Conservation (phyloP, 2,113 vertebrate species). For the Siniperca knerii region DNA sequence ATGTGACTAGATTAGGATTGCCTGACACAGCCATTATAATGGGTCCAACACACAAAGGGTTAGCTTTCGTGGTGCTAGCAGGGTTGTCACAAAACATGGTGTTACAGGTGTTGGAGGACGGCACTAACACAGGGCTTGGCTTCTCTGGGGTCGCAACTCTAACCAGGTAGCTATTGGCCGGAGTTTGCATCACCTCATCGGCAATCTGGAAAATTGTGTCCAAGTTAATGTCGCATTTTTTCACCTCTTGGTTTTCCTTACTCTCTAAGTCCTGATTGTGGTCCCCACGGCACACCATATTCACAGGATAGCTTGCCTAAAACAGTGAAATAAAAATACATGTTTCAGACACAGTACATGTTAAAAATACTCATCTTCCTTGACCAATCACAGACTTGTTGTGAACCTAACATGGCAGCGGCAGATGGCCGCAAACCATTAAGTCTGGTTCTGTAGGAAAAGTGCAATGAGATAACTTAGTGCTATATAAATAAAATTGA, state of each 20-base stretch:
- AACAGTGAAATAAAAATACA: constrained; percentile 53
- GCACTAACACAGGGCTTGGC: constrained; percentile 6
- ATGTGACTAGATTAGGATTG: neutral
- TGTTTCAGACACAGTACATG: neutral
- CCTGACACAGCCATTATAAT: neutral
- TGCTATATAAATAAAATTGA: no score
- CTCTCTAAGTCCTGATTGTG: constrained; percentile 60
- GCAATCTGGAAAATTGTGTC: constrained; percentile 87
- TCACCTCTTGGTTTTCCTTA: constrained; percentile 74
- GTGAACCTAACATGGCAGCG: neutral
- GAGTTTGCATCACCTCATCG: constrained; percentile 82
- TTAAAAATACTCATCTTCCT: neutral
- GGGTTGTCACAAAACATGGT: neutral
- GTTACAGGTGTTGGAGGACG: constrained; percentile 11
- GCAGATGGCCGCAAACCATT: no score
- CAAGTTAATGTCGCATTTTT: constrained; percentile 82
- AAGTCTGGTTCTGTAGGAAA: no score
- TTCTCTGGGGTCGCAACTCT: constrained; percentile 82
- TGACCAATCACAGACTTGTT: neutral
- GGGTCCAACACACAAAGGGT: neutral
- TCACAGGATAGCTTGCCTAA: constrained; percentile 79
- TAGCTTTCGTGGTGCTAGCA: neutral
- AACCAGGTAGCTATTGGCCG: constrained; percentile 74
- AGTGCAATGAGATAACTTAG: no score
- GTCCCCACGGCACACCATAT: constrained; percentile 49